phyloP scores from a whole-genome alignment of 2,888 invertebrate genomes.

The Epirrhoe tristata region DNA sequence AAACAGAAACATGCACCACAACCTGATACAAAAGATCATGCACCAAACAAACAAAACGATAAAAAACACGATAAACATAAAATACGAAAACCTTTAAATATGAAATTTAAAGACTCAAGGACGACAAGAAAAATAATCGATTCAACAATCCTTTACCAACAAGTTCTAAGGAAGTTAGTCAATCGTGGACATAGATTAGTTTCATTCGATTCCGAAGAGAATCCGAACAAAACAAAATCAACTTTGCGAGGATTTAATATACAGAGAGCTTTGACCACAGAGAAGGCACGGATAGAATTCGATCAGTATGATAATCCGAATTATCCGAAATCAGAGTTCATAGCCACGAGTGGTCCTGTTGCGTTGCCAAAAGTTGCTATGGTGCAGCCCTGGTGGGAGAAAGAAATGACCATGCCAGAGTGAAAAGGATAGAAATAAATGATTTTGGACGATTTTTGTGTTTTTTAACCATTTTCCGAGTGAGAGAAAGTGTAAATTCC shows the following conservation, averaged over 20 bases:
- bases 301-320: slow-evolving; percentile 52
- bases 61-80: neutral
- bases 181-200: slow-evolving; percentile 5
- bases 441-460: neutral
- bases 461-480: neutral
- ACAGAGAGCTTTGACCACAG: slow-evolving; percentile 37
- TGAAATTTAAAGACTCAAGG: neutral
- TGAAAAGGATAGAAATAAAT: neutral
- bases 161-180: neutral
- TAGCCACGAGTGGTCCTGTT: slow-evolving; percentile 49
- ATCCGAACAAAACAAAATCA: neutral
- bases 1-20: neutral
- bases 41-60: neutral
- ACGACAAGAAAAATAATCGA: neutral
- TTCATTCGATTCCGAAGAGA: slow-evolving; percentile 1
- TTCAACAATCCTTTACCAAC: slow-evolving; percentile 3
- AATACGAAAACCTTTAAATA: neutral
- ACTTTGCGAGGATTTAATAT: slow-evolving; percentile 8
- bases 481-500: no score
- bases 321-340: slow-evolving; percentile 42
- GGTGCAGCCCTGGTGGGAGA: slow-evolving; percentile 38
- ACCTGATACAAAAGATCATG: neutral
- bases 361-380: slow-evolving; percentile 35
- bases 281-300: slow-evolving; percentile 45
- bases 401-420: slow-evolving; percentile 8